These are phyloP conservation scores for Rhinoptilus africanus DNA, from an alignment of 2,113 vertebrate species.

Conservation along the genomic window DNA sequence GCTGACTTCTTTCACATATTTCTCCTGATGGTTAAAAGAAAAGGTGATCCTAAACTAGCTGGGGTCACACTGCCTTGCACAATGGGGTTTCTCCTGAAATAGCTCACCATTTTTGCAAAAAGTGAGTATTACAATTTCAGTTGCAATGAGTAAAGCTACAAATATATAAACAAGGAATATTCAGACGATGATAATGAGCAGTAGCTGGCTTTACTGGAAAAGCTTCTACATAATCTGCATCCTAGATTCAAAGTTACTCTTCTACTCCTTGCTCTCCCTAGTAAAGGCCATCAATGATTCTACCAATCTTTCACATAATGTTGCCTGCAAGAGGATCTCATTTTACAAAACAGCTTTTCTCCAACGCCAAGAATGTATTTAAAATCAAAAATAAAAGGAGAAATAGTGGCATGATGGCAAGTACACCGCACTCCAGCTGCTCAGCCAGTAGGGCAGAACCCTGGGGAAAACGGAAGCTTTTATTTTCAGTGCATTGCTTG, in stretches of 20 bases:
- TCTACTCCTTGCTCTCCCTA: not conserved
- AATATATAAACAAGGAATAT: not conserved
- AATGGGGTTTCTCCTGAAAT: not conserved
- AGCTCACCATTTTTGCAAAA: not conserved
- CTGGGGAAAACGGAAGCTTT: not conserved
- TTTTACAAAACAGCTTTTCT: not conserved
- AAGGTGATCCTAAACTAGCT: not conserved
- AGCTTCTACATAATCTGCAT: not conserved
- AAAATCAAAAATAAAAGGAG: not conserved
- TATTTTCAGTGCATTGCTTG: not conserved
- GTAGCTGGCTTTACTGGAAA: not conserved
- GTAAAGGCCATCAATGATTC: not conserved
- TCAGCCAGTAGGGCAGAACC: not conserved
- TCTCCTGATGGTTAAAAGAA: not conserved
- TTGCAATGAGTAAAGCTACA: not conserved
- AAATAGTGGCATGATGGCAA: not conserved
- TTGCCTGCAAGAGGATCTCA: not conserved
- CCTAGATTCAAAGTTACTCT: not conserved
- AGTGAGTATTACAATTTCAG: not conserved
- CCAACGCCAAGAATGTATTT: not conserved
- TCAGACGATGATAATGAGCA: not conserved
- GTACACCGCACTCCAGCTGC: not conserved
- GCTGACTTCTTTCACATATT: not conserved
- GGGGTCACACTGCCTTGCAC: not conserved
- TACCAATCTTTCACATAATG: not conserved